A percentile compares a stretch with the other conserved stretches of the same genome.
These are phyloP conservation scores for Ceratotherium simum DNA, from an alignment of 2,113 vertebrate genomes.

Conservation along the genomic window DNA sequence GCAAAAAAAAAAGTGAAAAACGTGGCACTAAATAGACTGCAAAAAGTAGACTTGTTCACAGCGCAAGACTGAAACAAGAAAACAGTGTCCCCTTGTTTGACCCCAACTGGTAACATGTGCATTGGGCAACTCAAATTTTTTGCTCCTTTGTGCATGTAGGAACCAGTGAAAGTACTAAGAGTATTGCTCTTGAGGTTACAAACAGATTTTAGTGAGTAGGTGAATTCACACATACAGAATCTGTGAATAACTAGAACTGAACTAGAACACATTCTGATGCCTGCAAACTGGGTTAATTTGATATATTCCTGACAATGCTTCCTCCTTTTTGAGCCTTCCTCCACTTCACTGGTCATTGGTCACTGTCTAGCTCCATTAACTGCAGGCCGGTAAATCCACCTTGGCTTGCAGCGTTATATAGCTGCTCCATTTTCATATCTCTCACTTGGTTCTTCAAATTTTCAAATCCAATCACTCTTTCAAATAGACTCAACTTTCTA, in stretches of 20 bases:
- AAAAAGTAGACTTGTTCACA: not conserved
- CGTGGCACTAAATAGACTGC: not conserved
- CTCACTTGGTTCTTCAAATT: not conserved
- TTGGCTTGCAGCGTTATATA: not conserved
- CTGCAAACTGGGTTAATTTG: not conserved
- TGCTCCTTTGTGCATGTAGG: not conserved
- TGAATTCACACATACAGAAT: not conserved
- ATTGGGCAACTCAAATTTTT: not conserved
- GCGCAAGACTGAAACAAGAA: not conserved
- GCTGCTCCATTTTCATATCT: not conserved
- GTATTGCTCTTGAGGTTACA: not conserved
- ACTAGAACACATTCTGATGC: conserved; percentile 8
- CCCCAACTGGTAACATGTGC: too few species aligned
- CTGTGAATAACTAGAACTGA: conserved; percentile 4
- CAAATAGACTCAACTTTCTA: not conserved
- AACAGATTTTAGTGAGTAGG: not conserved
- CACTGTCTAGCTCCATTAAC: not conserved
- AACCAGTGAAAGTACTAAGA: not conserved
- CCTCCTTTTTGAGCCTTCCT: not conserved
- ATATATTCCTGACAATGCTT: not conserved
- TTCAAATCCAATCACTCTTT: not conserved
- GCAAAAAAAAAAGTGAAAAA: not conserved
- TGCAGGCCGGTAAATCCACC: not conserved
- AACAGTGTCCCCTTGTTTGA: not conserved
- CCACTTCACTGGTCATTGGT: not conserved